These are phyloP conservation scores for Rhizomys pruinosus DNA, from an alignment of 2,113 vertebrate species.

Conservation along the genomic window DNA sequence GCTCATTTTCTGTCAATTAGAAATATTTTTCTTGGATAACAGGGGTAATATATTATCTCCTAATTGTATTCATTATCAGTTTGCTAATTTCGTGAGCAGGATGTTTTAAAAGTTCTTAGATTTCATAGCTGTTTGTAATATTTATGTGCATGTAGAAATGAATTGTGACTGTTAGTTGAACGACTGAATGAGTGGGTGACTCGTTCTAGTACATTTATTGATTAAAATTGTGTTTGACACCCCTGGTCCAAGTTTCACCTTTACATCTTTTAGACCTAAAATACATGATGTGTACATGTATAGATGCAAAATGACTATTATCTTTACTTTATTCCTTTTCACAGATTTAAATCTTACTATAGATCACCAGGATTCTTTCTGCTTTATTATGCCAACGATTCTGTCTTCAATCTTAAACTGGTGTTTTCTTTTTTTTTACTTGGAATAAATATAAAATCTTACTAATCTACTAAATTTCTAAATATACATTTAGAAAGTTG, in stretches of 20 bases:
- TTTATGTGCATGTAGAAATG: not conserved
- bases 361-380: not conserved
- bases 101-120: not conserved
- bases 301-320: not conserved
- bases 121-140: not conserved
- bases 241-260: not conserved
- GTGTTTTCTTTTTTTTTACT: too few species aligned
- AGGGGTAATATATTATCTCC: not conserved
- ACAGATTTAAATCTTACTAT: not conserved
- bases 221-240: not conserved
- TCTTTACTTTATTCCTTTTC: not conserved
- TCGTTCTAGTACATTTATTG: not conserved
- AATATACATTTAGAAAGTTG: not conserved
- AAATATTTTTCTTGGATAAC: not conserved
- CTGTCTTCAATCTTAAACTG: not conserved
- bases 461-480: not conserved
- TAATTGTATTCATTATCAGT: not conserved
- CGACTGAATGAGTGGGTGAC: not conserved
- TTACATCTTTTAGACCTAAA: not conserved
- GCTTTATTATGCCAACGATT: not conserved
- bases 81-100: not conserved
- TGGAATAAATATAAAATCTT: not conserved
- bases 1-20: not conserved
- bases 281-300: not conserved
- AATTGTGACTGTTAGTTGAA: not conserved